Evolutionary conservation across 2,113 vertebrate genomes (phyloP).

Genomic region (Megalops atlanticus): DNA sequence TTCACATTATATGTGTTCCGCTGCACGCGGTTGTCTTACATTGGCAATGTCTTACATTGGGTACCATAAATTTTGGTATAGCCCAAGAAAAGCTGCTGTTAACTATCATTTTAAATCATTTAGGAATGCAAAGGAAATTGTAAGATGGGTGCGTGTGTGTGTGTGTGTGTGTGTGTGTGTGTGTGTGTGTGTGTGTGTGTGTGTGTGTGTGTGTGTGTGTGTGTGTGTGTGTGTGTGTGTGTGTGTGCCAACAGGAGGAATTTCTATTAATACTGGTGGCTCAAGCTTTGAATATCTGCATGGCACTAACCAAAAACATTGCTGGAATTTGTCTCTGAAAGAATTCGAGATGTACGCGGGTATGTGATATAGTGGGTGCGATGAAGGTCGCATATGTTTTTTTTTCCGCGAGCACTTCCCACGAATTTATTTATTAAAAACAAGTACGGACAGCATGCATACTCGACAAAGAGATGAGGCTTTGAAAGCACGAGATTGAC

Average conservation of each 20-base stretch:
- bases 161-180: background rate
- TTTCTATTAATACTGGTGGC: no score
- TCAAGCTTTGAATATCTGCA: background rate
- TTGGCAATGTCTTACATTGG: no score
- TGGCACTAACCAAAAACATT: background rate
- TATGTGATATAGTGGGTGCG: background rate
- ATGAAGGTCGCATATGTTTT: background rate
- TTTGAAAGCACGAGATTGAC: conserved; percentile 70
- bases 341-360: background rate
- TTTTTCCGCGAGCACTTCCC: background rate
- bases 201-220: background rate
- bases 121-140: no score
- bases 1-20: no score
- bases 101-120: no score
- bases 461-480: conserved; percentile 59
- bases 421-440: conserved; percentile 49
- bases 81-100: no score
- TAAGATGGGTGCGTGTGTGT: no score
- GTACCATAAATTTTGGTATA: no score
- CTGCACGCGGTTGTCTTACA: no score
- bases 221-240: background rate
- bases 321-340: background rate
- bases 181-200: background rate
- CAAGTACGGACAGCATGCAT: conserved; percentile 63
- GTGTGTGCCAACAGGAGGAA: background rate